Base-by-base conservation (phyloP, 2,888 invertebrate species). In the Drosophila diplacantha region DNA sequence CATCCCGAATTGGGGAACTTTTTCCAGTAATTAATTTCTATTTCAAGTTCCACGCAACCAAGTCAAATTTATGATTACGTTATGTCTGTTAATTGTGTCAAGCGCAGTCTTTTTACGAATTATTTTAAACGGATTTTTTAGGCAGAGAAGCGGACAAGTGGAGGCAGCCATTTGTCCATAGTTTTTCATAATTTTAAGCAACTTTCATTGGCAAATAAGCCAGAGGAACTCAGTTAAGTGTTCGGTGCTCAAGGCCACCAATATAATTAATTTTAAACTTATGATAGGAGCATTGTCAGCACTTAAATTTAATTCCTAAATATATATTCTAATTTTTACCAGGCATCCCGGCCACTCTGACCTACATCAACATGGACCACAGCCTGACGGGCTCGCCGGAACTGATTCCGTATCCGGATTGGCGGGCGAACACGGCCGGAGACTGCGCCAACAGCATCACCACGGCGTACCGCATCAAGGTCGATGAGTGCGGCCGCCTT, bases 321-420 rank as follows among this genome's bases (percentile, higher is more conserved):
- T 26, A 11, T 0, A 26, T 7, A 16, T 2, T 6, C 3, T 5
- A 4, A 14, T n/a, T 16, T 34, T 18, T 4, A 8, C 14, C 86
- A 94, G 95, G 95, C 78, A 92, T 95, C 67, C 95, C 95, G 34
- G 91, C 94, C 5, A 95, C 95, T 2, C 88, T 95, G 65, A 95
- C 94, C 86, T 95, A 94, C 88, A 92, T 95, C 63, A 91, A 93
- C 4, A 88, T 94, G 79, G 92, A 93, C 71, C 90, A 90, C 12
- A 90, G 91, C 14, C 89, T 91, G 71, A 90, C 91, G 11, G 92
- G 92, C n/a, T 93, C 94, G 0, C 95, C 95, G 0, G 91, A 91
- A 71, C 88, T 95, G 34, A 93, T 91, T 60, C 95, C 95, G 2
- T 95, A 94, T 85, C 95, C 95, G 8, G 92, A 92, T 84, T 94